Evolutionary conservation across 2,888 invertebrate genomes (phyloP).

Genomic region (Platypus cylindrus): DNA sequence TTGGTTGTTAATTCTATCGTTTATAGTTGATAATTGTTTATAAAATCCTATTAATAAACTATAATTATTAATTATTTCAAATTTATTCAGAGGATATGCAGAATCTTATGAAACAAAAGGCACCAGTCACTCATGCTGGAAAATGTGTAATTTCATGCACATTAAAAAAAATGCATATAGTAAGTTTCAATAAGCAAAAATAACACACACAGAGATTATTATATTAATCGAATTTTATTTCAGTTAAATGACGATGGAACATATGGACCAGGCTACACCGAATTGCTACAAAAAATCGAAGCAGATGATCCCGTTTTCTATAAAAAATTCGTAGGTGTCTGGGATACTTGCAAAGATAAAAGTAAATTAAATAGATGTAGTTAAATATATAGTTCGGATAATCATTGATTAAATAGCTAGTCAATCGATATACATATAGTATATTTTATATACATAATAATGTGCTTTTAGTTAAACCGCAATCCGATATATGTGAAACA

Average conservation of each 20-base stretch:
- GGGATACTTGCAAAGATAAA: conserved; percentile 11
- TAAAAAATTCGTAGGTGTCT: conserved; percentile 14
- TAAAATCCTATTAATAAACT: background rate
- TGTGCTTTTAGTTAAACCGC: conserved; percentile 19
- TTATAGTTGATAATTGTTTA: too few relatives aligned
- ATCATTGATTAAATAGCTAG: background rate
- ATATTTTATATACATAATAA: background rate
- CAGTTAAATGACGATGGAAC: conserved; percentile 17
- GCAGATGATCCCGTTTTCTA: conserved; percentile 17
- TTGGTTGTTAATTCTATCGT: too few relatives aligned
- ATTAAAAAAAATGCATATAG: conserved; percentile 16
- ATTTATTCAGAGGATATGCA: conserved; percentile 17
- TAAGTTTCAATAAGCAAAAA: conserved; percentile 8
- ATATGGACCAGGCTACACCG: conserved; percentile 13
- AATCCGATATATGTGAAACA: conserved; percentile 20
- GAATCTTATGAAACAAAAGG: conserved; percentile 14
- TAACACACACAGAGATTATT: background rate
- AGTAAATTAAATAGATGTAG: conserved; percentile 4
- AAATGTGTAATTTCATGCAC: conserved; percentile 19
- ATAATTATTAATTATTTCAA: background rate
- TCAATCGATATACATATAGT: background rate
- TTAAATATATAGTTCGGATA: background rate
- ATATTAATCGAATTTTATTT: conserved; percentile 2
- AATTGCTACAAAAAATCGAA: conserved; percentile 16
- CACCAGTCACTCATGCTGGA: conserved; percentile 17